These are phyloP conservation scores for Astreopora myriophthalma DNA, from an alignment of 64 coral and sea anemone genomes.

Conservation along the genomic window DNA sequence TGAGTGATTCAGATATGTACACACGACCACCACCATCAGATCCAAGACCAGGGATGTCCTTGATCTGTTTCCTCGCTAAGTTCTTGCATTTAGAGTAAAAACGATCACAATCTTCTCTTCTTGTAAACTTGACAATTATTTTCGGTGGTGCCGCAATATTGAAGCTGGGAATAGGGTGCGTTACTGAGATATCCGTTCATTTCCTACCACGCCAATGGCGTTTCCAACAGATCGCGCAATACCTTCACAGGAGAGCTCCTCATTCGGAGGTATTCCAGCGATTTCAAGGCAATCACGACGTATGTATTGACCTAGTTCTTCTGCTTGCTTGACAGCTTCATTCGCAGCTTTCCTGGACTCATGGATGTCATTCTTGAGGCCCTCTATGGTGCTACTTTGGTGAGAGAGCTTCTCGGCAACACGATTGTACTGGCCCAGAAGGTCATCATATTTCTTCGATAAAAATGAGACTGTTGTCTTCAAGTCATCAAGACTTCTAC, in stretches of 20 bases:
- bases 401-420: background rate
- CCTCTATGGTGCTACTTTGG: background rate
- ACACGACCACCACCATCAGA: background rate
- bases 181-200: conserved; percentile 8
- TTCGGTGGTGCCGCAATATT: conserved; percentile 45
- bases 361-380: background rate
- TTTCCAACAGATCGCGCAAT: conserved; percentile 29
- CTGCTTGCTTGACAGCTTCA: background rate
- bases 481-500: background rate
- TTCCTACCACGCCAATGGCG: conserved; percentile 50
- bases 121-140: conserved; percentile 58
- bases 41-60: background rate
- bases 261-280: background rate
- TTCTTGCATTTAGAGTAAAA: background rate
- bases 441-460: conserved; percentile 10
- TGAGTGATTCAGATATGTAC: conserved; percentile 72
- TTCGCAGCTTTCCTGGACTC: background rate
- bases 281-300: conserved; percentile 37
- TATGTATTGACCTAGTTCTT: conserved; percentile 34
- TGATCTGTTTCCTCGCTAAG: background rate
- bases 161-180: conserved; percentile 37
- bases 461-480: background rate
- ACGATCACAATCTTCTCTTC: background rate
- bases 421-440: background rate
- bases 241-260: conserved; percentile 18